A percentile compares a stretch with the other conserved stretches of the same genome.
Evolutionary conservation across 2,113 vertebrate species (phyloP).

Genomic region (Pristiophorus japonicus): DNA sequence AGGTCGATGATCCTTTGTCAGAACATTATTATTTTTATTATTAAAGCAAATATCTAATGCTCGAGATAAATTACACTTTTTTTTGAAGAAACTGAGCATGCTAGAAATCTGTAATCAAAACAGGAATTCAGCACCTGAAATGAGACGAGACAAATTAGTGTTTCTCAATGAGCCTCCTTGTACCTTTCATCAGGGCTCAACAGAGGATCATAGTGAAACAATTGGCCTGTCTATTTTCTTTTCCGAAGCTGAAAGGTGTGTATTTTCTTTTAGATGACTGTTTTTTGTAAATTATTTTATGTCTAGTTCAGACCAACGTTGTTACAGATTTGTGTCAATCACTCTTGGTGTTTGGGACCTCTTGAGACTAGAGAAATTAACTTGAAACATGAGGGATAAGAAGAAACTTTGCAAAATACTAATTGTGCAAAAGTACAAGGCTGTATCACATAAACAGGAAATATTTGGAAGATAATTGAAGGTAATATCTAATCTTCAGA

Average conservation of each 20-base stretch:
- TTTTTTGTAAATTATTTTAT: neutral
- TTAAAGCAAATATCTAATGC: no score
- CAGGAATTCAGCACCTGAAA: neutral
- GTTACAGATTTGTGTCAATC: neutral
- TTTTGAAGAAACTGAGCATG: no score
- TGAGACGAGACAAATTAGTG: neutral
- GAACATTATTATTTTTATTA: no score
- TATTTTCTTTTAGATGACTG: neutral
- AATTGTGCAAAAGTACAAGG: neutral
- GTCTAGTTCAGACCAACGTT: neutral
- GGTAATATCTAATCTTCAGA: neutral
- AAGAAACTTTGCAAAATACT: neutral
- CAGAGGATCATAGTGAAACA: neutral
- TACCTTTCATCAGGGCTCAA: neutral
- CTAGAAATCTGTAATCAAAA: neutral
- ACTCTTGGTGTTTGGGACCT: neutral
- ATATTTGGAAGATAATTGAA: slow-evolving; percentile 12
- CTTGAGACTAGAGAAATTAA: neutral
- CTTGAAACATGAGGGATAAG: neutral
- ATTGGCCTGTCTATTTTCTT: neutral
- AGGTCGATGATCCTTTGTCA: no score
- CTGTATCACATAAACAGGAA: neutral
- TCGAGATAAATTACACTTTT: no score
- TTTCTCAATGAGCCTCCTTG: neutral
- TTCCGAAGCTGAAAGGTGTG: neutral